A percentile compares a stretch with the other conserved stretches of the same genome.
Evolutionary conservation across 1,140 invertebrate genomes (phyloP).

Genomic region (Drosophila equinoxialis): DNA sequence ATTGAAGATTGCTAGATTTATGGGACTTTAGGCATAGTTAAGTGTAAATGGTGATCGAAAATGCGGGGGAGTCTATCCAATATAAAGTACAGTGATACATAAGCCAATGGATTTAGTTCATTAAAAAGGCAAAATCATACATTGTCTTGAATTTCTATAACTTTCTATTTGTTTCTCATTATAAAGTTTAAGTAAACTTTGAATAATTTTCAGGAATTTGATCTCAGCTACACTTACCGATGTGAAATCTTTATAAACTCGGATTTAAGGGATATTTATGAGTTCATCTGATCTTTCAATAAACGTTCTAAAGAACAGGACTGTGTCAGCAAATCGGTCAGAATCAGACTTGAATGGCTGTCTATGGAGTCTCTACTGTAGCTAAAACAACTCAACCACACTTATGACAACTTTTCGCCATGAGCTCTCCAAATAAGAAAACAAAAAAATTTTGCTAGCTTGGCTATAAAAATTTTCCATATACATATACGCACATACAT

Average conservation of each 20-base stretch:
- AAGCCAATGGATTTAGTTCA: not conserved
- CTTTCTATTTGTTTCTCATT: no score
- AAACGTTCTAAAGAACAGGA: no score
- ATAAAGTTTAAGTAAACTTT: no score
- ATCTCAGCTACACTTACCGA: no score
- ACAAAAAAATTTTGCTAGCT: constrained; percentile 39
- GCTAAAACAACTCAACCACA: constrained; percentile 20
- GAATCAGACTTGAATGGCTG: no score
- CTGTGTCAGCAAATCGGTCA: no score
- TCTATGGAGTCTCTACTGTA: constrained; percentile 31
- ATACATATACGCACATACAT: constrained; percentile 23
- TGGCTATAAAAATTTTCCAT: constrained; percentile 52
- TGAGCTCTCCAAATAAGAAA: constrained; percentile 17
- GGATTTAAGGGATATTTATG: no score
- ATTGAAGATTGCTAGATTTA: constrained; percentile 1
- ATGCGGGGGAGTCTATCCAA: constrained; percentile 27
- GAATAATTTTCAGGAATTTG: no score
- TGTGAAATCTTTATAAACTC: no score
- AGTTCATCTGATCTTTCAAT: no score
- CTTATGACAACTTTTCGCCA: constrained; percentile 46
- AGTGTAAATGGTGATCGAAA: not conserved
- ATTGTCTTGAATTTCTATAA: no score
- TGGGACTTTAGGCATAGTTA: not conserved
- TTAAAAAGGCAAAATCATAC: no score
- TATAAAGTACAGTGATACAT: constrained; percentile 21